phyloP scores from a whole-genome alignment of 1,140 invertebrate species.

The Camponotus pennsylvanicus region DNA sequence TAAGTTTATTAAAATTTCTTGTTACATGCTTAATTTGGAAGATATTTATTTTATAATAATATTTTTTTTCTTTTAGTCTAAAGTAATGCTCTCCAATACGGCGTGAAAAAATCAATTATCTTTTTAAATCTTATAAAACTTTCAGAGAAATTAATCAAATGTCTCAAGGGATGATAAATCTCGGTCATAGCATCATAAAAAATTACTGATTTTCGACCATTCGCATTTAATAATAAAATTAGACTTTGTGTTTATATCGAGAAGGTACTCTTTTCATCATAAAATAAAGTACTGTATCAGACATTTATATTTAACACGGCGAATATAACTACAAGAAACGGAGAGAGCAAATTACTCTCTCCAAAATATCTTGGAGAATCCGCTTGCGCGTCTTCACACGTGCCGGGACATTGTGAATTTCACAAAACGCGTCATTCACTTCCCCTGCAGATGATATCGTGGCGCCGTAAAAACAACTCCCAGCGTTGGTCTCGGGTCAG shows the following conservation, averaged over 20 bases:
- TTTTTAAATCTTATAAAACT: neutral
- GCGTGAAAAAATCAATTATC: neutral
- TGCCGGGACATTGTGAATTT: slow-evolving; percentile 6
- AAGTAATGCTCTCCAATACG: neutral
- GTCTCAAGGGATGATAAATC: neutral
- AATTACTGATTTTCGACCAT: neutral
- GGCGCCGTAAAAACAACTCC: slow-evolving; percentile 51
- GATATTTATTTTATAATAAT: neutral
- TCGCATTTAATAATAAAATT: neutral
- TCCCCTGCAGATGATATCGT: slow-evolving; percentile 49
- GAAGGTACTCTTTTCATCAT: neutral
- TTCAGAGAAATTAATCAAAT: neutral
- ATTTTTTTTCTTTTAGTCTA: neutral
- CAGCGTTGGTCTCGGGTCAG: slow-evolving; percentile 11
- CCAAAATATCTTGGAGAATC: slow-evolving; percentile 5
- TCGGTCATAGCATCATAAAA: neutral
- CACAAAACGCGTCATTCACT: slow-evolving; percentile 41
- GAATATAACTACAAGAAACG: neutral
- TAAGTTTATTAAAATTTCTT: neutral
- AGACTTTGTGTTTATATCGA: neutral
- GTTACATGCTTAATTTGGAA: neutral
- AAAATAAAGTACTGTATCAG: slow-evolving; percentile 13
- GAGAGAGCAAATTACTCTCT: neutral
- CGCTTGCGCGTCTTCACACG: slow-evolving; percentile 37
- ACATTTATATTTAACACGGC: no score